These are phyloP conservation scores for Neoascia interrupta DNA, from an alignment of 2,888 invertebrate genomes.

Conservation along the genomic window DNA sequence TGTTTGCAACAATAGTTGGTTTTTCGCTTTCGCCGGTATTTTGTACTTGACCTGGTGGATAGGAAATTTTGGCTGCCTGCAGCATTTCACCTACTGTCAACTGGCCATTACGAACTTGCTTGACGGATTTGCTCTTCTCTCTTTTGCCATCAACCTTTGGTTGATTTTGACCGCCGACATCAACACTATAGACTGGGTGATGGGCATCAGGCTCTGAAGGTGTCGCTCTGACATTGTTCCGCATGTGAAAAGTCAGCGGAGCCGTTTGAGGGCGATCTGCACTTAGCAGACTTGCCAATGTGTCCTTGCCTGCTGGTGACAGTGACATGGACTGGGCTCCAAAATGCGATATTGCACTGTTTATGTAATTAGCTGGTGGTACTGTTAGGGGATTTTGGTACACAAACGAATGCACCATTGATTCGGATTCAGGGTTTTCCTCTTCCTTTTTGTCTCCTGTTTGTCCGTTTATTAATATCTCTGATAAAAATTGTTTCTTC, in stretches of 20 bases:
- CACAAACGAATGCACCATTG: constrained; percentile 74
- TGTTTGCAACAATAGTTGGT: background rate
- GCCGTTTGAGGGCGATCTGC: constrained; percentile 61
- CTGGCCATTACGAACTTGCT: constrained; percentile 42
- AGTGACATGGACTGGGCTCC: constrained; percentile 49
- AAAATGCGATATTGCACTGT: constrained; percentile 40
- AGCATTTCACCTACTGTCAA: constrained; percentile 38
- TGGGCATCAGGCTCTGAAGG: constrained; percentile 23
- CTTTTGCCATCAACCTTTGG: constrained; percentile 29
- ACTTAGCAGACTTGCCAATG: constrained; percentile 41
- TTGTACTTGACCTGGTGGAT: constrained; percentile 27
- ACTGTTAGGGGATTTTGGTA: constrained; percentile 78
- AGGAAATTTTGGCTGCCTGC: constrained; percentile 20
- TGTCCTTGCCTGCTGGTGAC: constrained; percentile 38
- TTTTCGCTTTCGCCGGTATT: background rate
- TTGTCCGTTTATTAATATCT: constrained; percentile 62
- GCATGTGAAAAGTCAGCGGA: constrained; percentile 59
- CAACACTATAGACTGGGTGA: background rate
- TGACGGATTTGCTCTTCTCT: constrained; percentile 15
- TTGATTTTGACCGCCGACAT: background rate
- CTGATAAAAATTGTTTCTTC: constrained; percentile 69
- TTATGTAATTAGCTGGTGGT: constrained; percentile 72
- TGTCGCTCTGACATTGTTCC: constrained; percentile 20
- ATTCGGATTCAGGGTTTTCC: constrained; percentile 52
- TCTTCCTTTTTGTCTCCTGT: constrained; percentile 61